These are phyloP conservation scores for Lordiphosa andalusiaca DNA, from an alignment of 2,888 invertebrate genomes.

Conservation along the genomic window DNA sequence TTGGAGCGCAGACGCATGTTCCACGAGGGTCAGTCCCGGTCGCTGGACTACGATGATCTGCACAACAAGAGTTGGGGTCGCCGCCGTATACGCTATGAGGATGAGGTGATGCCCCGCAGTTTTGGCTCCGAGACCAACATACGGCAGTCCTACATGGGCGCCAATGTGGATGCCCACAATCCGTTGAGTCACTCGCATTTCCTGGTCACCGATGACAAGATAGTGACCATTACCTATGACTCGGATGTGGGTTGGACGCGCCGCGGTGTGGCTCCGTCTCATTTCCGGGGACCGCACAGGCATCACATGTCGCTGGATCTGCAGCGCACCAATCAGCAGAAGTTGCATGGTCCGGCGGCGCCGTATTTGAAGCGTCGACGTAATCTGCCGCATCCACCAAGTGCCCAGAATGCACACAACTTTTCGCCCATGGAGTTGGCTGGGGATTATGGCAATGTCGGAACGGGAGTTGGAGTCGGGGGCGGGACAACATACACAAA, in stretches of 20 bases:
- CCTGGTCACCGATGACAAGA: slow-evolving; percentile 80
- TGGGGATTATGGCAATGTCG: slow-evolving; percentile 5
- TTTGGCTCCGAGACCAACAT: slow-evolving; percentile 80
- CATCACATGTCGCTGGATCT: slow-evolving; percentile 78
- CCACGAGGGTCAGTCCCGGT: slow-evolving; percentile 77
- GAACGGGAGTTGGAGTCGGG: slow-evolving; percentile 23
- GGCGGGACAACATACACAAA: slow-evolving; percentile 34
- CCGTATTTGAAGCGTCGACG: slow-evolving; percentile 77
- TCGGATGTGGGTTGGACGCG: slow-evolving; percentile 81
- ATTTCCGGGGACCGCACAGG: slow-evolving; percentile 75
- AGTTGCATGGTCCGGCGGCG: slow-evolving; percentile 76
- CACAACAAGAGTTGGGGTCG: slow-evolving; percentile 79
- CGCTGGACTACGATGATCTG: slow-evolving; percentile 79
- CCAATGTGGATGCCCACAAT: slow-evolving; percentile 74
- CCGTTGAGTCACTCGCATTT: slow-evolving; percentile 80
- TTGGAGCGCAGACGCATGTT: slow-evolving; percentile 76
- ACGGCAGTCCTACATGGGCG: slow-evolving; percentile 79
- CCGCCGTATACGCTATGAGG: slow-evolving; percentile 79
- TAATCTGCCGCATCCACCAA: slow-evolving; percentile 78
- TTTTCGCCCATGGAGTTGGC: slow-evolving; percentile 77
- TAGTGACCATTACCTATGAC: slow-evolving; percentile 80
- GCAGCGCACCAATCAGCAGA: slow-evolving; percentile 77
- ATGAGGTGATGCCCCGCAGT: slow-evolving; percentile 74
- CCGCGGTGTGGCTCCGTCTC: slow-evolving; percentile 78
- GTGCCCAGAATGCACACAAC: slow-evolving; percentile 79